Evolutionary conservation across 2,797 vertebrate species (phyloP).

Genomic region (Lerista edwardsae): DNA sequence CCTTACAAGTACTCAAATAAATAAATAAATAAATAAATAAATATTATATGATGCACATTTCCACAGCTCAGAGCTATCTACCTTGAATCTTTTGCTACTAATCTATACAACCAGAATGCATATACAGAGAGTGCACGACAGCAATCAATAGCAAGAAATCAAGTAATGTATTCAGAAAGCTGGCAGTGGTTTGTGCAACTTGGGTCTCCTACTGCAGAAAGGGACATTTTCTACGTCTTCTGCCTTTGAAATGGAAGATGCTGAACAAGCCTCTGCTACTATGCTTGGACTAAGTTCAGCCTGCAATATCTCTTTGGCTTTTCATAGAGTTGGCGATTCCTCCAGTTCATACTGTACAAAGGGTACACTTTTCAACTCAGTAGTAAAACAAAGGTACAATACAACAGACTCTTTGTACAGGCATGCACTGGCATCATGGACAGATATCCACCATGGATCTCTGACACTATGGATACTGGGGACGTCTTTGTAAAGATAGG

Average conservation of each 20-base stretch:
- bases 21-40: slow-evolving; percentile 5
- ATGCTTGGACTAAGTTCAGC: background rate
- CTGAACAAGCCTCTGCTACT: background rate
- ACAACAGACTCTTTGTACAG: background rate
- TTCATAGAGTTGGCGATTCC: background rate
- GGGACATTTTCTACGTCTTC: background rate
- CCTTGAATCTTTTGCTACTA: background rate
- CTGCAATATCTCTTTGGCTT: background rate
- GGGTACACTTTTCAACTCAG: background rate
- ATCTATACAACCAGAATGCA: background rate
- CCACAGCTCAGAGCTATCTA: background rate
- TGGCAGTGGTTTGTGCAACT: background rate
- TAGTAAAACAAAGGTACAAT: background rate
- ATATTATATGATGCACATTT: background rate
- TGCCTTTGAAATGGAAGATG: background rate
- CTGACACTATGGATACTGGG: too few species aligned
- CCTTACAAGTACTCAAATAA: background rate
- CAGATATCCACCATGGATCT: too few species aligned
- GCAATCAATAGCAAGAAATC: background rate
- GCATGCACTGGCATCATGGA: too few species aligned
- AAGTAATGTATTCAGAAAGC: background rate
- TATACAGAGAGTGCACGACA: accelerated
- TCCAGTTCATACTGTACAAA: background rate
- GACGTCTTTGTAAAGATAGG: too few species aligned
- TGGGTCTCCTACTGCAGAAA: background rate